A percentile compares a stretch with the other conserved stretches of the same genome.
phyloP scores from a whole-genome alignment of 2,797 vertebrate genomes.

The Pipistrellus pygmaeus region DNA sequence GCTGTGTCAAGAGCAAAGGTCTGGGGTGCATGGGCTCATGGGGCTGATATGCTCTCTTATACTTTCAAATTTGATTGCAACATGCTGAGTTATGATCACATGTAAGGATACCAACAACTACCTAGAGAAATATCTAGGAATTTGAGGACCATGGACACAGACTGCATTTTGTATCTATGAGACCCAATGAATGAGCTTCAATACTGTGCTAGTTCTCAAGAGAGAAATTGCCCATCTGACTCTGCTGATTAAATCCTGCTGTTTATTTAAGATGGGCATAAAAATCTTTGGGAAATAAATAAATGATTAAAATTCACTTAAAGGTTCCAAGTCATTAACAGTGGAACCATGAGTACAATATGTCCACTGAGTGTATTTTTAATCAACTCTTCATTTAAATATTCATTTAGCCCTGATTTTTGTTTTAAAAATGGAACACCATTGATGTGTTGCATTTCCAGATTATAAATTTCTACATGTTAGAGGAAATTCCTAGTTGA shows the following conservation, averaged over 20 bases:
- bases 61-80: slow-evolving; percentile 25
- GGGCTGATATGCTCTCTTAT: not conserved
- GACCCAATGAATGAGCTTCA: not conserved
- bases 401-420: not conserved
- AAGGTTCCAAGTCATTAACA: slow-evolving; percentile 52
- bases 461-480: not conserved
- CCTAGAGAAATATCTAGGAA: not conserved
- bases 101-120: not conserved
- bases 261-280: slow-evolving; percentile 43
- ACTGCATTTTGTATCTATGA: not conserved
- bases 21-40: not conserved
- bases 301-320: slow-evolving; percentile 56
- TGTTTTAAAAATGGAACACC: not conserved
- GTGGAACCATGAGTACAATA: not conserved
- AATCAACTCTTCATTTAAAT: slow-evolving; percentile 44
- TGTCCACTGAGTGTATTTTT: slow-evolving; percentile 40
- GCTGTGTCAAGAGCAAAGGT: not conserved
- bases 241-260: slow-evolving; percentile 43
- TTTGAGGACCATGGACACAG: not conserved
- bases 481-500: not conserved
- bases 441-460: not conserved
- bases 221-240: slow-evolving; percentile 22
- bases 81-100: slow-evolving; percentile 5
- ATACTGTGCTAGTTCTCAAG: slow-evolving; percentile 16
- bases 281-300: slow-evolving; percentile 40